Conservation (phyloP, 2,888 invertebrate species). For the Eustalomyia histrio region DNA sequence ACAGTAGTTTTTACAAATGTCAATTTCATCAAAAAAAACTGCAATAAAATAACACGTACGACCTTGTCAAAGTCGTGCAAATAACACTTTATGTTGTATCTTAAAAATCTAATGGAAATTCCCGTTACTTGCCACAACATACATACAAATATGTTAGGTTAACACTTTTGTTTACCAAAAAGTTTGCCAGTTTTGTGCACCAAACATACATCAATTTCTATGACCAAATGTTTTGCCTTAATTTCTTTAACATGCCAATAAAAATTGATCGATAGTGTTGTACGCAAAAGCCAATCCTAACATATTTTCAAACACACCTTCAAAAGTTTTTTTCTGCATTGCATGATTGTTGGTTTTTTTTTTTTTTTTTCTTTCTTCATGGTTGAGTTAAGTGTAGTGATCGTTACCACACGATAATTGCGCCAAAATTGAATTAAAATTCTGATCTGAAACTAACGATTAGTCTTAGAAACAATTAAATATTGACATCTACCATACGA, state of each 20-base stretch:
- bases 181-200: background rate
- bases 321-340: slow-evolving; percentile 35
- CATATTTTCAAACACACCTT: slow-evolving; percentile 62
- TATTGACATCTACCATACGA: slow-evolving; percentile 71
- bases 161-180: slow-evolving; percentile 10
- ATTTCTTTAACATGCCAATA: slow-evolving; percentile 57
- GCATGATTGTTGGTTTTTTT: slow-evolving; percentile 35
- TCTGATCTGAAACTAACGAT: slow-evolving; percentile 74
- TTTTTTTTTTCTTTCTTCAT: slow-evolving; percentile 27
- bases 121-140: slow-evolving; percentile 28
- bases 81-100: slow-evolving; percentile 8
- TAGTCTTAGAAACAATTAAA: slow-evolving; percentile 76
- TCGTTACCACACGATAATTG: slow-evolving; percentile 59
- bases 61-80: slow-evolving; percentile 56
- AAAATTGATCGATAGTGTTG: slow-evolving; percentile 63
- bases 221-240: slow-evolving; percentile 37
- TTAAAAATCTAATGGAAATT: slow-evolving; percentile 40
- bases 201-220: slow-evolving; percentile 35
- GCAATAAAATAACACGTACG: slow-evolving; percentile 47
- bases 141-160: background rate
- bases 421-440: slow-evolving; percentile 72
- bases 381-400: slow-evolving; percentile 53
- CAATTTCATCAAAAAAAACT: slow-evolving; percentile 18
- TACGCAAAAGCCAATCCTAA: slow-evolving; percentile 66
- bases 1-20: slow-evolving; percentile 6